Base-by-base conservation (phyloP, 2,888 invertebrate species). In the Caenorhabditis sp. region DNA sequence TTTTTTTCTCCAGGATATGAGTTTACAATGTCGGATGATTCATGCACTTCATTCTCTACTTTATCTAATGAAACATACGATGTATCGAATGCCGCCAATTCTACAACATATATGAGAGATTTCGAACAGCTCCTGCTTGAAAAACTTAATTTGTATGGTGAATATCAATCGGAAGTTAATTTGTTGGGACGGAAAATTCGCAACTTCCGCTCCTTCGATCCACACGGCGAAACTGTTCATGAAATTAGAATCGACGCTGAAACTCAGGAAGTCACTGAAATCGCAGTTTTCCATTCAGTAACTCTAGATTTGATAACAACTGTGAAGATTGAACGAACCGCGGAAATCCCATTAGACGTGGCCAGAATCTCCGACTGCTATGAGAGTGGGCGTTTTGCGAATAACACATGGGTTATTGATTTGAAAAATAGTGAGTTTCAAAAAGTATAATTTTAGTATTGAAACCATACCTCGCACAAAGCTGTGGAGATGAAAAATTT, bases 361-460 rank as follows among this genome's bases (percentile, higher is more conserved):
- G 57, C 58, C 8, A 68, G 68, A 59, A 31, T 73, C 1, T 61
- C 73, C n/a, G 26, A 65, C 23, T 70, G 74, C 20, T 74, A 69
- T 52, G 66, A 74, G n/a, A 21, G 25, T 43, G 69, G 60, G 23
- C 26, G 36, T 12, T 70, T 53, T 31, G n/a, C 66, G 2, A 74
- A 74, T 21, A 70, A 70, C 31, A 74, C 74, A 20, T 67, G 63
- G 67, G 57, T 70, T 20, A 26, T 74, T n/a, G 31, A 61, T 14
- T 58, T 74, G 10, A 69, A 66, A 63, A 69, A 74, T 31, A 74
- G 69, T 67, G 20, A 61, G 68, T 54, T 23, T 36, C n/a, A n/a
- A n/a, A n/a, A n/a, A n/a, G n/a, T n/a, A n/a, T n/a, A n/a, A n/a
- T n/a, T n/a, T n/a, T n/a, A n/a, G n/a, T n/a, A n/a, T n/a, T n/a